Base-by-base conservation (phyloP, 2,113 vertebrate genomes). In the Echinops telfairi region DNA sequence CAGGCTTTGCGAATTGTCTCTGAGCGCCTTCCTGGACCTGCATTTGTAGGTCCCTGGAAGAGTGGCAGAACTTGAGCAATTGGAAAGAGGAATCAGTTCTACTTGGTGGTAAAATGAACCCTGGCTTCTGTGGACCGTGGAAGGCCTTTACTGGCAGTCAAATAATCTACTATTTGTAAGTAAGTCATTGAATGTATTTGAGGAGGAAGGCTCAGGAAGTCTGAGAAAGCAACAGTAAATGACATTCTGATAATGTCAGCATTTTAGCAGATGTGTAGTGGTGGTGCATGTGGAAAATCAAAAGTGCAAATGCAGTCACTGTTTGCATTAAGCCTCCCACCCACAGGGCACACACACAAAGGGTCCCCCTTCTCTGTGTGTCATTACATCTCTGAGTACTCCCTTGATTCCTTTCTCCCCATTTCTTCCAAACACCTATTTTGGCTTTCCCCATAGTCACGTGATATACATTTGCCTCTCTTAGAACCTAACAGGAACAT, bases 301-400 rank as follows among this genome's bases (percentile, higher is more conserved):
- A 77, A 88, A 70, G 62, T 66, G 80, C 73, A 75, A 94, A 57
- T 14, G 31, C 53, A 91, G 75, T 60, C 62, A 83, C 1, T 76
- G 93, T 93, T 95, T 89, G 83, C 79, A 43, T 91, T 91, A 89
- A 95, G 47, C 85, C 25, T 81, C 53, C 68, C 78, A 77, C 83
- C 78, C 95, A 92, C 31, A 82, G 58, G 64, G 64, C 53, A 80
- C 58, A 4, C 73, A 83, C 57, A 73, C 43, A 47, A 66, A 82
- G 10, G n/a, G 58, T 40, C 92, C 91, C 83, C 15, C 90, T 88
- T 86, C 92, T 73, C 76, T 89, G 57, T 90, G 77, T 93, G 68
- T 88, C 95, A 97, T 93, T 92, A 75, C 36, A 76, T 73, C 76
- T 92, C 92, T 78, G 89, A 88, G 88, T 53, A 73, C 66, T 95